A percentile compares a stretch with the other conserved stretches of the same genome.
These are phyloP conservation scores for Thrips palmi DNA, from an alignment of 1,140 invertebrate species.

Conservation along the genomic window DNA sequence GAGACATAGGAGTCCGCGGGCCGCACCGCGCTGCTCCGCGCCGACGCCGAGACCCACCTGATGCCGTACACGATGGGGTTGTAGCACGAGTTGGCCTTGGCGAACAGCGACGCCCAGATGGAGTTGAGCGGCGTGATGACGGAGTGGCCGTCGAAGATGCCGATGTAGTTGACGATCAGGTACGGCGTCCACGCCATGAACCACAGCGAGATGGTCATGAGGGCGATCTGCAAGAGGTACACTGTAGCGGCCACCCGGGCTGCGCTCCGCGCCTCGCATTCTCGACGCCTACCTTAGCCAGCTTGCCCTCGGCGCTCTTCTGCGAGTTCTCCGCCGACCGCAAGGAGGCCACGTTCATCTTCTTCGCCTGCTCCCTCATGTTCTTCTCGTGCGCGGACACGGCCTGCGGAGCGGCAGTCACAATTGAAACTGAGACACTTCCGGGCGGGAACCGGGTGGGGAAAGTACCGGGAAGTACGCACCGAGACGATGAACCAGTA, in stretches of 20 bases:
- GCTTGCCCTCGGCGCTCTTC: slow-evolving; percentile 50
- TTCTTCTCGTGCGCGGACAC: slow-evolving; percentile 60
- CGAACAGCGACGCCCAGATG: slow-evolving; percentile 61
- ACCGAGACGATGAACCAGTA: slow-evolving; percentile 62
- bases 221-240: slow-evolving; percentile 34
- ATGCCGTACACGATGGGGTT: slow-evolving; percentile 71
- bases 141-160: slow-evolving; percentile 42
- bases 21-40: background rate
- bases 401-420: slow-evolving; percentile 25
- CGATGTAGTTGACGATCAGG: slow-evolving; percentile 55
- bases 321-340: slow-evolving; percentile 43
- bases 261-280: too few relatives aligned
- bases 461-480: slow-evolving; percentile 8
- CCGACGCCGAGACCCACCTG: slow-evolving; percentile 29
- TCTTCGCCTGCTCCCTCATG: slow-evolving; percentile 68
- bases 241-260: too few relatives aligned
- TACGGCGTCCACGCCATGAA: slow-evolving; percentile 77
- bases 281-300: slow-evolving; percentile 39
- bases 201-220: slow-evolving; percentile 66
- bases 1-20: slow-evolving; percentile 8
- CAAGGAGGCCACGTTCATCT: slow-evolving; percentile 67
- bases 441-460: too few relatives aligned
- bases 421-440: background rate
- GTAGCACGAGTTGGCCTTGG: slow-evolving; percentile 59
- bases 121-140: slow-evolving; percentile 49